Percentiles rank a stretch among this genome's conserved stretches.
Evolutionary conservation across 2,113 vertebrate genomes (phyloP).

Genomic region (Stegastes partitus): DNA sequence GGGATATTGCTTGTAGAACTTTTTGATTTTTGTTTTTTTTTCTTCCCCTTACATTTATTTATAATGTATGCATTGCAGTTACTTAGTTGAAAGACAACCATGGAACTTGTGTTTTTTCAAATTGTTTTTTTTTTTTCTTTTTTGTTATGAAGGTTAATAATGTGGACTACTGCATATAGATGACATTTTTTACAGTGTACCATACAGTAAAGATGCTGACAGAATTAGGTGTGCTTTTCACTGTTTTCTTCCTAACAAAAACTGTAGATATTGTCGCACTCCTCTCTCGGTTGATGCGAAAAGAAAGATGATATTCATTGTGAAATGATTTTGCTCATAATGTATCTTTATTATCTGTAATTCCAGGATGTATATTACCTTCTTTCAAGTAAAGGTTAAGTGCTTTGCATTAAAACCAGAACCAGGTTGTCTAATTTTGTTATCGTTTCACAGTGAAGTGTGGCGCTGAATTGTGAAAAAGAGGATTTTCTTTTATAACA

Average conservation of each 20-base stretch:
- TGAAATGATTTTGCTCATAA: constrained; percentile 87
- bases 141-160: constrained; percentile 73
- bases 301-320: constrained; percentile 83
- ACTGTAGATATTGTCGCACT: constrained; percentile 83
- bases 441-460: background rate
- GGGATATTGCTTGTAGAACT: constrained; percentile 81
- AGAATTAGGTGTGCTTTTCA: constrained; percentile 83
- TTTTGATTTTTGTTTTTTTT: constrained; percentile 64
- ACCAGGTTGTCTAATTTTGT: constrained; percentile 42
- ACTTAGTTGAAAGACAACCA: constrained; percentile 76
- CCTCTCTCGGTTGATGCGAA: constrained; percentile 79
- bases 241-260: constrained; percentile 81
- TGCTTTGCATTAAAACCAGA: constrained; percentile 87
- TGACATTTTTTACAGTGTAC: constrained; percentile 80
- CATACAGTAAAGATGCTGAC: constrained; percentile 79
- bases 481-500: background rate
- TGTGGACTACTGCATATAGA: constrained; percentile 82
- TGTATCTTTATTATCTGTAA: constrained; percentile 89
- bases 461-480: background rate
- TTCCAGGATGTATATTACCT: constrained; percentile 89
- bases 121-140: constrained; percentile 41
- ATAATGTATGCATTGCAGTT: constrained; percentile 86
- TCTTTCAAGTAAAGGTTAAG: constrained; percentile 88
- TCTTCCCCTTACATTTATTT: constrained; percentile 84
- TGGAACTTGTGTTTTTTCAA: constrained; percentile 63